phyloP scores from a whole-genome alignment of 2,113 vertebrate genomes.

The Burhinus oedicnemus region DNA sequence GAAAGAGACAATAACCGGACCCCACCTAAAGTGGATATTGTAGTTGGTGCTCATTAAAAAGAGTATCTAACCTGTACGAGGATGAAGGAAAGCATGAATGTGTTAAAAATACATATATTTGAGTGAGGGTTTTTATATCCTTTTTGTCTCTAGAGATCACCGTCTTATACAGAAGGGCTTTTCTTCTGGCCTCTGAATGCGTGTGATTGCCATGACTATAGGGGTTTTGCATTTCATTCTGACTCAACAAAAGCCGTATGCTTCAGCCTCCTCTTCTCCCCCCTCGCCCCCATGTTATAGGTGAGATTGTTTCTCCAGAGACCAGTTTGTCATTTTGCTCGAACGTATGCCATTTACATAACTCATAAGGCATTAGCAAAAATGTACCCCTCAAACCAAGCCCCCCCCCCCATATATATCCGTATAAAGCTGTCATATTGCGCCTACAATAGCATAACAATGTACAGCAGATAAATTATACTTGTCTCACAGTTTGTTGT shows the following conservation, averaged over 20 bases:
- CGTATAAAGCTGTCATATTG: not conserved
- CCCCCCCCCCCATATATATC: not conserved
- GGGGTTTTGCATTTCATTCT: constrained; percentile 15
- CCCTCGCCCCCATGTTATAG: not conserved
- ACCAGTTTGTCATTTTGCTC: constrained; percentile 7
- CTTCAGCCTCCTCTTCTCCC: not conserved
- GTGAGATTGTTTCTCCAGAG: constrained; percentile 17
- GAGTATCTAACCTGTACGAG: not conserved
- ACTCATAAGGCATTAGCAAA: constrained; percentile 18
- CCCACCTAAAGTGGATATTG: not conserved
- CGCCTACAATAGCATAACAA: not conserved
- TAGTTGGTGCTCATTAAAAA: not conserved
- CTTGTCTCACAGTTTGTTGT: constrained; percentile 51
- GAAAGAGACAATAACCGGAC: not conserved
- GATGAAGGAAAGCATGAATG: not conserved
- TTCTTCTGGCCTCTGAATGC: not conserved
- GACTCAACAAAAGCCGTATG: not conserved
- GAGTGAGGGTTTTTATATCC: not conserved
- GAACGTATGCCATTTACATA: not conserved
- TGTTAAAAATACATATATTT: not conserved
- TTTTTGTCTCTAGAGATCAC: not conserved
- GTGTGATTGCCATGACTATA: not conserved
- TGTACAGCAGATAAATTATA: not conserved
- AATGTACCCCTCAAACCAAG: not conserved
- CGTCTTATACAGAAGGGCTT: not conserved